Evolutionary conservation across 2,113 vertebrate genomes (phyloP), one percentile per base, ranked within the genome.

Genomic region (Amphilophus citrinellus): DNA sequence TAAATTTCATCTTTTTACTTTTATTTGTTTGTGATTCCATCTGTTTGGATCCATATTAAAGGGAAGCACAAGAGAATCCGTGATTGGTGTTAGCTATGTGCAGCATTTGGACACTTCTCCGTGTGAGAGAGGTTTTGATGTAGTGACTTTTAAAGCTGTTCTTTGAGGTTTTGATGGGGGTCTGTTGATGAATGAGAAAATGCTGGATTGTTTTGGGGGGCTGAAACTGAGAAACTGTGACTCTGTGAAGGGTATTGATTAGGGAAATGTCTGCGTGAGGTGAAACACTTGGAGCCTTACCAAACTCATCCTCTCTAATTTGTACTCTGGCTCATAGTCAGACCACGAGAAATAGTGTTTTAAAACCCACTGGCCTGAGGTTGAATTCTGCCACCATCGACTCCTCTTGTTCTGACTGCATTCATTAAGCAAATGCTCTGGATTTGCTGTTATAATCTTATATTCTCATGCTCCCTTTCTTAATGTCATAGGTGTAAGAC

Each of bases 401-500:
- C 42, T 39, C 44, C 37, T 17, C 47, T 62, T 73, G 18, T 56
- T 32, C 68, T 56, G 68, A 9, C 65, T 66, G n/a, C 56, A 50
- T 53, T 73, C 68, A 73, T 73, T 73, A 73, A 73, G n/a, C 27
- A 53, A 73, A 73, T 56, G 47, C 17, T 56, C 18, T 27, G 7
- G 27, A 58, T 76, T 37, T 77, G 42, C 87, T 88, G 63, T 81
- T 83, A 10, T 27, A 3, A 53, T 65, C 71, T 88, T 60, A 30
- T 61, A 35, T 7, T 58, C 9, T 76, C 10, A 10, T 13, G 11
- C 35, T 73, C 18, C 56, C 15, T 2, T 35, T 15, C 27, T 58
- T n/a, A n/a, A 53, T 61, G 42, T 65, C 71, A 4, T 35, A 95
- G 94, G 94, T 94, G 85, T 91, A 89, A 86, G 73, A 84, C 81